These are phyloP conservation scores for Elanus axillaris DNA, from an alignment of 2,113 vertebrate species.

Conservation along the genomic window DNA sequence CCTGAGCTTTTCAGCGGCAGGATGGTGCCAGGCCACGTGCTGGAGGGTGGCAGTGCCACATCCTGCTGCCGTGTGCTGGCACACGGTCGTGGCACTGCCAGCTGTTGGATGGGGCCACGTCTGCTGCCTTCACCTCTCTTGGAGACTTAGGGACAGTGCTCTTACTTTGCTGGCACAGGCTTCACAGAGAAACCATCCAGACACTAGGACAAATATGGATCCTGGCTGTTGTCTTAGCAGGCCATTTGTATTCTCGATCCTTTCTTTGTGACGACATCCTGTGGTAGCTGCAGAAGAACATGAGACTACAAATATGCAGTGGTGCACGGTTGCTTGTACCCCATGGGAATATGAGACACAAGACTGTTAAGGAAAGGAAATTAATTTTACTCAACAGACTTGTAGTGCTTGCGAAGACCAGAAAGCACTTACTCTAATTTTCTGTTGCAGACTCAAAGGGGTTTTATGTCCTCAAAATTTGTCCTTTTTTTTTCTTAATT, in stretches of 20 bases:
- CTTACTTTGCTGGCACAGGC: too few relatives aligned
- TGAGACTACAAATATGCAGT: rapidly evolving
- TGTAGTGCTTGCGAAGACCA: neutral
- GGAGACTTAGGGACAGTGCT: rapidly evolving
- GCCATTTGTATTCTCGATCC: neutral
- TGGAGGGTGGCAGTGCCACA: neutral
- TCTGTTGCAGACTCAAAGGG: neutral
- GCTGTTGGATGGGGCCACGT: rapidly evolving
- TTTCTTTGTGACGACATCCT: neutral
- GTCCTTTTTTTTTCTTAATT: neutral
- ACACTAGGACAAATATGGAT: rapidly evolving
- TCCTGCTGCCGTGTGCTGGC: too few relatives aligned
- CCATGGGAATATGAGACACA: neutral
- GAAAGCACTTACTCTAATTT: neutral
- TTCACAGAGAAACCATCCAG: rapidly evolving
- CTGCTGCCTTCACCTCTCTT: too few relatives aligned
- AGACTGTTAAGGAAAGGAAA: neutral
- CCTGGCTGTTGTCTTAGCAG: neutral
- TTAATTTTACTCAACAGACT: neutral
- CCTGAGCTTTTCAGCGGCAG: too few relatives aligned
- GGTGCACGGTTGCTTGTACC: too few relatives aligned
- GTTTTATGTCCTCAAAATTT: neutral
- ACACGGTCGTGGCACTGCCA: neutral
- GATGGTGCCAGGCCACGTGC: rapidly evolving
- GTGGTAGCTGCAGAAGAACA: neutral